Percentiles rank a stretch among this genome's conserved stretches.
Conservation (phyloP, 2,113 vertebrate genomes). For the Leucopternis melanops region DNA sequence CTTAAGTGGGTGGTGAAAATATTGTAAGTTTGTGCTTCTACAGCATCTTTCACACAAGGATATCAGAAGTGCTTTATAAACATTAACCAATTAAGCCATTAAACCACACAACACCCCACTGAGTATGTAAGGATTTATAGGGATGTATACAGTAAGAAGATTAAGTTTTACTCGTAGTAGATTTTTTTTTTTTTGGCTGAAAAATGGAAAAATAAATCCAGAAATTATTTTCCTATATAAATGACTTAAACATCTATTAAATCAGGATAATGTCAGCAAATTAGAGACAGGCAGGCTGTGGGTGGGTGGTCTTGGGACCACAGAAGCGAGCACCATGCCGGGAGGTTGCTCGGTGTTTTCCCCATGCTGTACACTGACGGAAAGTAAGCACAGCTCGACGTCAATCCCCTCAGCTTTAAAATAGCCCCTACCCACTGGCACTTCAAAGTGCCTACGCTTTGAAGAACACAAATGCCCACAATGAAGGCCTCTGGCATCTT, state of each 20-base stretch:
- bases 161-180: not conserved
- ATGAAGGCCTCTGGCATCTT: not conserved
- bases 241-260: not conserved
- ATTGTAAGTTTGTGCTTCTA: not conserved
- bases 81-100: constrained; percentile 30
- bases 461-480: not conserved
- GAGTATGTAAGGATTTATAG: not conserved
- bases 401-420: not conserved
- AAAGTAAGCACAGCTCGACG: not conserved
- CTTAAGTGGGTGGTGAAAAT: not conserved
- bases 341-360: not conserved
- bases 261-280: not conserved
- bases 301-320: not conserved
- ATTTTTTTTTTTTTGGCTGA: not conserved
- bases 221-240: not conserved
- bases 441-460: not conserved
- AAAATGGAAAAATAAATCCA: not conserved
- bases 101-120: not conserved
- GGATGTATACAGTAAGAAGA: not conserved
- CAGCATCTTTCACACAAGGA: not conserved
- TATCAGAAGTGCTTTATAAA: not conserved
- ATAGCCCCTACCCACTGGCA: not conserved
- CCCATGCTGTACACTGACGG: accelerated
- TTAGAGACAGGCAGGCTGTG: not conserved
- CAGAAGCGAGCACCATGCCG: not conserved